Evolutionary conservation across 2,888 invertebrate species (phyloP), one percentile per base, ranked within the genome.

Genomic region (Thereva unica): DNA sequence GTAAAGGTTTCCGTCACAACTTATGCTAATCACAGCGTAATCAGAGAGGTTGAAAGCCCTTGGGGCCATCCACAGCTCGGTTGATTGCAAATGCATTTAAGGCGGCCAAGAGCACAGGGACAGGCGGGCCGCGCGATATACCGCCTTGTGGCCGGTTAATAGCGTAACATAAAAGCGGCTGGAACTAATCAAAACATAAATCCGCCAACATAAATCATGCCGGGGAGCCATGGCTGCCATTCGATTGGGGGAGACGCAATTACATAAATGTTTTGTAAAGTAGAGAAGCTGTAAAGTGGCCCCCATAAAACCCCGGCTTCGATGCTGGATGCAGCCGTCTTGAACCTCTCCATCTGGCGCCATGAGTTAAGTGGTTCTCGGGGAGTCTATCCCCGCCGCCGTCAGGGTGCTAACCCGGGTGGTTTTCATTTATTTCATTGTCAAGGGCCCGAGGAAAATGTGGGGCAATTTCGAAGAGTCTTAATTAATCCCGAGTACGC

Each of bases 101-200:
- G 50, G 61, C 61, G 47, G 50, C 61, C 50, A 38, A 23, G 61
- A 50, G 41, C 9, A 7, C 61, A 61, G 38, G 41, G 49, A 61
- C 61, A 61, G 50, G 50, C 41, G 61, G 41, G 23, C 23, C 2
- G 23, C 2, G 23, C 23, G 23, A 23, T 23, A 23, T 23, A 23
- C 23, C 23, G 23, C 34, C 41, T 12, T 49, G 61, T 50, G 41
- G 40, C 50, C 50, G 41, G 49, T 61, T 61, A 61, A 61, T 61
- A 41, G 61, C 34, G 53, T 10, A 53, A 40, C 53, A 53, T 53
- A 37, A 53, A 53, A 37, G 53, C 61, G 61, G 61, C 34, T n/a
- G 47, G 40, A 45, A 5, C 56, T 65, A 55, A 65, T 65, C 65
- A 65, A 65, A 65, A 65, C 65, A 65, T 65, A 65, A 65, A 65